Base-by-base conservation (phyloP, 2,888 invertebrate genomes). In the Nipponacmea schrenckii region DNA sequence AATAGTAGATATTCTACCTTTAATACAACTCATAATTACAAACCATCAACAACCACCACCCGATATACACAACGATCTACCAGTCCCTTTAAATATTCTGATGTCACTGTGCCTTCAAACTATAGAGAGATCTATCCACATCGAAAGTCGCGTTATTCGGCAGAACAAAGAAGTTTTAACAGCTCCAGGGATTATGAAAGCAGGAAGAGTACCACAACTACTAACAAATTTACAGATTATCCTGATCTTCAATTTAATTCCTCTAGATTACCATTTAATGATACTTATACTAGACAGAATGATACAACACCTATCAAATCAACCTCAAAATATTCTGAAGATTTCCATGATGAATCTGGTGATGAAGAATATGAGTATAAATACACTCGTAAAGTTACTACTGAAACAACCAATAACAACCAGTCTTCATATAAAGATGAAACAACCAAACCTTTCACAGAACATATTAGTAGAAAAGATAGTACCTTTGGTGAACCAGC, bases 101-200 rank as follows among this genome's bases (percentile, higher is more conserved):
- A 24, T 24, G 20, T 24, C 56, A 24, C 24, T 56, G 71, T 78
- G 15, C 73, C 76, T n/a, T 77, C 79, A 50, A 76, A 68, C 15
- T 77, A 78, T 68, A 74, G 81, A 71, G 83, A 84, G 72, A 84
- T 84, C 20, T 84, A 84, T 68, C 84, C 84, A 20, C 84, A 84
- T 73, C 75, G 83, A 63, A 81, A 80, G 62, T 76, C 79, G 63
- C 76, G 76, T 44, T 78, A 62, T 7, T 39, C 56, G 3, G 10
- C 56, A 1, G 20, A 20, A 24, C 10, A 15, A 56, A 56, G 24
- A 10, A 56, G 20, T 24, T 39, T 8, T 39, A 39, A 39, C 39
- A 56, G 56, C 56, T 10, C 56, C 4, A 17, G 50, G 56, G 63
- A 56, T 48, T 20, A 27, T 12, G 46, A 67, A 27, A 17, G n/a